Base-by-base conservation (phyloP, 1,140 invertebrate species). In the Batillaria attramentaria region DNA sequence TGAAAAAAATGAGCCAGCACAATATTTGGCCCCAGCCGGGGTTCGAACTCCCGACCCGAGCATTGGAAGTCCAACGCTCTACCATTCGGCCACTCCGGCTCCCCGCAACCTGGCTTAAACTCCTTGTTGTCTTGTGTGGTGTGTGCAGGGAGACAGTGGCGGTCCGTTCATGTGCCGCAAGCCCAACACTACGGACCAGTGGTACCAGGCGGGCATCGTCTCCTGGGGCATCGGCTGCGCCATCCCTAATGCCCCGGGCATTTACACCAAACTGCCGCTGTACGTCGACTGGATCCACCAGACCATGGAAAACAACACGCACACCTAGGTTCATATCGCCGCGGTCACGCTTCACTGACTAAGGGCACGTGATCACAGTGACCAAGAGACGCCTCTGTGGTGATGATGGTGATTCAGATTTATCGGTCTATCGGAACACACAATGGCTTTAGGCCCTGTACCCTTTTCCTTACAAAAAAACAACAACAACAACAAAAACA, bases 161-260 rank as follows among this genome's bases (percentile, higher is more conserved):
- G 86, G 86, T 2, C 83, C 94, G 5, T 85, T 94, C 39, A 91
- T 94, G 35, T 94, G 94, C 83, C 89, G 90, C n/a, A 77, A 79
- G n/a, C 73, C 80, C n/a, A 77, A 79, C 60, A 80, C 68, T 6
- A 72, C 81, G 8, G 90, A 91, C 31, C 85, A 87, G 37, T 93
- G 92, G 92, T 91, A 91, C 79, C 88, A 94, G 70, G 89, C 93
- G 78, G 94, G 93, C 5, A 90, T 94, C 24, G 92, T 93, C 1
- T 95, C 94, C 0, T 95, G 94, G 94, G 95, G 95, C 5, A 90
- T 93, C 43, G 94, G 94, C 0, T 96, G 95, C 87, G 95, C 93
- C 0, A 89, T 92, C 31, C 91, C 92, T 31, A 92, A 93, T 69
- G 89, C 92, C 69, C 94, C 95, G 1, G 95, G 95, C 2, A 94